Conservation (phyloP, 1,140 invertebrate genomes). For the Drosophila fuyamai region DNA sequence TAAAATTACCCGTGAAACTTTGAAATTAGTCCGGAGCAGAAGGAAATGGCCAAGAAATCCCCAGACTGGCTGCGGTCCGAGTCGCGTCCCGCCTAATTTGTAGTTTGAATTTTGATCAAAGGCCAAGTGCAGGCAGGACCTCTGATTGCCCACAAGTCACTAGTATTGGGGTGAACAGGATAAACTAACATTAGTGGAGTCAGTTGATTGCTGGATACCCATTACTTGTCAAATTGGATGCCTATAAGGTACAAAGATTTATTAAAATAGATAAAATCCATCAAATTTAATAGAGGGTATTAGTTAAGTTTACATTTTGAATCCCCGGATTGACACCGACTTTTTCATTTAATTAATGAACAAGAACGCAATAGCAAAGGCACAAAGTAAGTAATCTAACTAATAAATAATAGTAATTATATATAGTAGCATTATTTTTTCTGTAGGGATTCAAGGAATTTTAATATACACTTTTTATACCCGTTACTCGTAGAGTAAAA, state of each 20-base stretch:
- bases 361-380: too few relatives aligned
- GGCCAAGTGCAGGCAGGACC: slow-evolving; percentile 60
- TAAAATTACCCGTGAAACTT: slow-evolving; percentile 80
- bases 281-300: too few relatives aligned
- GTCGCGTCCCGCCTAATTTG: slow-evolving; percentile 70
- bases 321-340: too few relatives aligned
- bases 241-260: not conserved
- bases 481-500: too few relatives aligned
- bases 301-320: too few relatives aligned
- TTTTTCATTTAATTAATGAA: too few relatives aligned
- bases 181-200: not conserved
- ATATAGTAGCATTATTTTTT: too few relatives aligned
- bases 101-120: slow-evolving; percentile 80
- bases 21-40: slow-evolving; percentile 54
- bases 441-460: too few relatives aligned
- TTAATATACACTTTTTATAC: too few relatives aligned
- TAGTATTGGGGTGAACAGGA: not conserved
- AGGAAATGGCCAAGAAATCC: not conserved
- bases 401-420: too few relatives aligned
- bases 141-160: slow-evolving; percentile 13
- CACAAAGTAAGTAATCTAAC: too few relatives aligned
- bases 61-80: slow-evolving; percentile 55
- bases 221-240: not conserved
- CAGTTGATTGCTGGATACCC: slow-evolving; percentile 15
- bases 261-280: too few relatives aligned